Evolutionary conservation across 2,113 vertebrate genomes (phyloP).

Genomic region (Tautogolabrus adspersus): DNA sequence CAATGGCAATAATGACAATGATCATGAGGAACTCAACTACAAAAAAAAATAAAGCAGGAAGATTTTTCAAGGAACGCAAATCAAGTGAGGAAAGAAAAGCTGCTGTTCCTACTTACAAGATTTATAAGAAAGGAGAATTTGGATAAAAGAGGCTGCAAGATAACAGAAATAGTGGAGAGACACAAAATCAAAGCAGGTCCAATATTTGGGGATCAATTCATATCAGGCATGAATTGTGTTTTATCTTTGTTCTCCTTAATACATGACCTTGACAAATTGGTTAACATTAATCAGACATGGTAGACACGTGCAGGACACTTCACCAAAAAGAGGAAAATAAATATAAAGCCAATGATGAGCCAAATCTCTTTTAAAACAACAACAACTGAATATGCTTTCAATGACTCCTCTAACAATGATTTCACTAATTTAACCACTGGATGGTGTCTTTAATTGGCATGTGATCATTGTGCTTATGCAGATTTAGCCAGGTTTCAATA

Average conservation of each 20-base stretch:
- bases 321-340: conserved; percentile 73
- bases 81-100: conserved; percentile 90
- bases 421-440: conserved; percentile 23
- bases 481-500: conserved; percentile 46
- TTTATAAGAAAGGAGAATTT: conserved; percentile 99
- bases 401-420: conserved; percentile 10
- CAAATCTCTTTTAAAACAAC: conserved; percentile 33
- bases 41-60: conserved; percentile 62
- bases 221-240: conserved; percentile 78
- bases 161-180: conserved; percentile 99
- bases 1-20: conserved; percentile 83
- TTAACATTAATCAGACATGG: conserved; percentile 74
- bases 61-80: conserved; percentile 90
- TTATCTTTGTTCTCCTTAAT: conserved; percentile 56
- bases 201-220: conserved; percentile 94
- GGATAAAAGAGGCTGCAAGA: conserved; percentile 99
- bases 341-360: conserved; percentile 54
- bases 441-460: conserved; percentile 15
- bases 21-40: conserved; percentile 81
- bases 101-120: conserved; percentile 99
- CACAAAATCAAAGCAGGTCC: conserved; percentile 98
- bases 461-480: conserved; percentile 35
- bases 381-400: conserved; percentile 22
- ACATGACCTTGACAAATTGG: conserved; percentile 68
- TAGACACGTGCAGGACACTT: conserved; percentile 87